phyloP scores from a whole-genome alignment of 2,888 invertebrate species.

The Drosophila buzzatii region DNA sequence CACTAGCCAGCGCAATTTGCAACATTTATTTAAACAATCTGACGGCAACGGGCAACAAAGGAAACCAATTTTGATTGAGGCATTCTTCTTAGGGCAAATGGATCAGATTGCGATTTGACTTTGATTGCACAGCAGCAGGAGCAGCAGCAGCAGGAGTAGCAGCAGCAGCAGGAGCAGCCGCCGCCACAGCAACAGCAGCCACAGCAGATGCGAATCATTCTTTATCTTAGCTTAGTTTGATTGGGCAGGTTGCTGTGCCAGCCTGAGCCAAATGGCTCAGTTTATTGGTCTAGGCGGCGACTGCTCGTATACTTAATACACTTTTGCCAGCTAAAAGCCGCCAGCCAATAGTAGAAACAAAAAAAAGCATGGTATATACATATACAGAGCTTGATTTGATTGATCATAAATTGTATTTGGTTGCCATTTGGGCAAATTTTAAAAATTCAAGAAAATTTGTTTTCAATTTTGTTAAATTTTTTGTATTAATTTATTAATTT shows the following conservation, averaged over 20 bases:
- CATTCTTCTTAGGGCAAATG: slow-evolving; percentile 45
- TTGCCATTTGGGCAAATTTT: too few species aligned
- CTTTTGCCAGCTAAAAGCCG: background rate
- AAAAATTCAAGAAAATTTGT: background rate
- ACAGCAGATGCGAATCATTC: slow-evolving; percentile 4
- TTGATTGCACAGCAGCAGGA: slow-evolving; percentile 36
- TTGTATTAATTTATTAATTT: background rate
- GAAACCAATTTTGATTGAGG: slow-evolving; percentile 53
- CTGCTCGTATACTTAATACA: slow-evolving; percentile 35
- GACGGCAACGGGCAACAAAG: slow-evolving; percentile 38
- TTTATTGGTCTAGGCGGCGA: slow-evolving; percentile 5
- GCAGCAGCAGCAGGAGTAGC: slow-evolving; percentile 9
- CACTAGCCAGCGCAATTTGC: slow-evolving; percentile 46
- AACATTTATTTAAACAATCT: slow-evolving; percentile 61
- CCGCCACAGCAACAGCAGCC: background rate
- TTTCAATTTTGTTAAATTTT: background rate
- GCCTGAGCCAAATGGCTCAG: slow-evolving; percentile 17
- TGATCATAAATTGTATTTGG: background rate
- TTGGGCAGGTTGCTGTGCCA: slow-evolving; percentile 29
- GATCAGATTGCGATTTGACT: slow-evolving; percentile 51
- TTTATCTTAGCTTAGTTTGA: slow-evolving; percentile 17
- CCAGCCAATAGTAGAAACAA: background rate
- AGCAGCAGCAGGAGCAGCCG: background rate
- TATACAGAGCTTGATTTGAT: background rate
- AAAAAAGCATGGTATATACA: background rate